A percentile compares a stretch with the other conserved stretches of the same genome.
These are phyloP conservation scores for Patiria pectinifera DNA, from an alignment of 53 echinoderm and acorn worm species.

Conservation along the genomic window DNA sequence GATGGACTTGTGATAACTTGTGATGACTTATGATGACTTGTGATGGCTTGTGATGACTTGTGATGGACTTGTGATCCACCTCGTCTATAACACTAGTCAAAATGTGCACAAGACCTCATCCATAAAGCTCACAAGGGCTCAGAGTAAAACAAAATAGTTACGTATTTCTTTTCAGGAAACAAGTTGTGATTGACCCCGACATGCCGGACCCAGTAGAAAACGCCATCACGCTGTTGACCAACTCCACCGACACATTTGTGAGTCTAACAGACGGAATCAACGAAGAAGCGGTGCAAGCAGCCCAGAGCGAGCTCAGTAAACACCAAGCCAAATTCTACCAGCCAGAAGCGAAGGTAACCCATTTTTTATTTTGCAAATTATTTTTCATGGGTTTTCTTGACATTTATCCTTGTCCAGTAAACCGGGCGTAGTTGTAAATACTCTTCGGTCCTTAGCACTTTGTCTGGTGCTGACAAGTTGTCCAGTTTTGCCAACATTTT, in stretches of 20 bases:
- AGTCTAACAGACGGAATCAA: constrained; percentile 24
- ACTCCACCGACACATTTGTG: constrained; percentile 34
- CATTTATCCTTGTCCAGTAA: too few species aligned
- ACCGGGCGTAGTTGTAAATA: too few species aligned
- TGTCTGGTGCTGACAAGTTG: too few species aligned
- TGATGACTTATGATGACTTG: too few species aligned
- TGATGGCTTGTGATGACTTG: background rate
- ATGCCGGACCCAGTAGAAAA: constrained; percentile 20
- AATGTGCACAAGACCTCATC: too few species aligned
- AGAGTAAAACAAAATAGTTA: too few species aligned
- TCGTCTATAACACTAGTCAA: too few species aligned
- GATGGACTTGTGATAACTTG: too few species aligned
- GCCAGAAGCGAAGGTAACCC: constrained; percentile 30
- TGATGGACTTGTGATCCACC: background rate
- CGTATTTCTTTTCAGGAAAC: constrained; percentile 22
- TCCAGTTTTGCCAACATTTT: background rate
- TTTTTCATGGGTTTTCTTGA: too few species aligned
- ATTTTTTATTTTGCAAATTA: too few species aligned
- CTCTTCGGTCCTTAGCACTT: too few species aligned
- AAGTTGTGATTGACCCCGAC: constrained; percentile 41
- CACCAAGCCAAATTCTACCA: constrained; percentile 31
- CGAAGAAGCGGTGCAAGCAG: background rate
- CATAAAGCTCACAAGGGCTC: too few species aligned
- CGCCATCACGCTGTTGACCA: constrained; percentile 29
- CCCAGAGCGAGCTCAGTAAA: background rate